Evolutionary conservation across 2,888 invertebrate species (phyloP).

Genomic region (Drosophila niveifrons): DNA sequence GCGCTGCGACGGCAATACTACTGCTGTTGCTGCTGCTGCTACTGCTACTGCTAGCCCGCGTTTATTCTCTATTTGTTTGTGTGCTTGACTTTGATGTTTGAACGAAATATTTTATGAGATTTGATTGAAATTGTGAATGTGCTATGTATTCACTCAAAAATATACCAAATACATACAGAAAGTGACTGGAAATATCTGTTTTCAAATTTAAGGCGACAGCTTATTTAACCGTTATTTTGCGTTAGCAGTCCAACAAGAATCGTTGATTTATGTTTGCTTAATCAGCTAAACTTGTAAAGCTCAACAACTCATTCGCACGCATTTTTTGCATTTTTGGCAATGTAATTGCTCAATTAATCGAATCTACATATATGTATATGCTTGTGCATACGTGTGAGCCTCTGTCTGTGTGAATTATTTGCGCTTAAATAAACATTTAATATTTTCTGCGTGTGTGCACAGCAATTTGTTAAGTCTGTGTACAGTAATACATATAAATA

Average conservation of each 20-base stretch:
- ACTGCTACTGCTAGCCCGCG: neutral
- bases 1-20: constrained; percentile 20
- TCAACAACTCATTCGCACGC: constrained; percentile 20
- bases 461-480: constrained; percentile 56
- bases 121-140: constrained; percentile 63
- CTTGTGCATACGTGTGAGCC: constrained; percentile 21
- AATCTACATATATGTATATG: constrained; percentile 10
- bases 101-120: constrained; percentile 61
- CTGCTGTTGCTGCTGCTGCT: neutral
- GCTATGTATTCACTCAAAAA: constrained; percentile 9
- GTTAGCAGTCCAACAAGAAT: constrained; percentile 30
- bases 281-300: constrained; percentile 22
- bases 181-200: constrained; percentile 13
- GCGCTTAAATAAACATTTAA: constrained; percentile 71
- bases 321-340: constrained; percentile 19
- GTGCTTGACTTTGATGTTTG: constrained; percentile 66
- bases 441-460: constrained; percentile 59
- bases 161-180: neutral
- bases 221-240: constrained; percentile 21
- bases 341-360: constrained; percentile 68
- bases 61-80: constrained; percentile 27
- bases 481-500: constrained; percentile 22
- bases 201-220: constrained; percentile 5
- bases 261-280: constrained; percentile 16
- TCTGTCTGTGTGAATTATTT: constrained; percentile 53